Conservation (phyloP, 2,113 vertebrate genomes). For the Prietella phreatophila region DNA sequence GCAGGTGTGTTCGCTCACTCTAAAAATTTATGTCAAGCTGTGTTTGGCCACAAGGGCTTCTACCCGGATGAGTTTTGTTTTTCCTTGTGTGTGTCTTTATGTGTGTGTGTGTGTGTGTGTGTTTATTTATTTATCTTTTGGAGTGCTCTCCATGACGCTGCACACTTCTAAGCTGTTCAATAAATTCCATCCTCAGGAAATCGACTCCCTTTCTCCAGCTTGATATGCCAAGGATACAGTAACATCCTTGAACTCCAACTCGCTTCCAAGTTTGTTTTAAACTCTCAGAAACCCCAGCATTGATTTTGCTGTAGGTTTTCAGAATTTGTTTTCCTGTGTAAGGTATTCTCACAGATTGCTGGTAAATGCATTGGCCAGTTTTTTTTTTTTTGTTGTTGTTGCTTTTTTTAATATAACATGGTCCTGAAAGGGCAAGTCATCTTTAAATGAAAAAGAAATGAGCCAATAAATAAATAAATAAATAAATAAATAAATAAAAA, state of each 20-base stretch:
- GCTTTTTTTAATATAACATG: not conserved
- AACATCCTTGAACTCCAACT: slow-evolving; percentile 14
- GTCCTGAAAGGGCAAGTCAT: not conserved
- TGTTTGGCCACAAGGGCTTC: slow-evolving; percentile 19
- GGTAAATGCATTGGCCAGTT: not conserved
- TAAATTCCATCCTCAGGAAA: slow-evolving; percentile 36
- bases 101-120: not conserved
- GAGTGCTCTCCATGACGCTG: not conserved
- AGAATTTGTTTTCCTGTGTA: slow-evolving; percentile 1
- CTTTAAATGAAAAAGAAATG: not conserved
- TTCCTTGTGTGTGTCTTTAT: not conserved
- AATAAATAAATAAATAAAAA: not conserved
- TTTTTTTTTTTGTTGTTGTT: not conserved
- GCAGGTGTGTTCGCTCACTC: slow-evolving; percentile 1
- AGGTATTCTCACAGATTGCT: not conserved
- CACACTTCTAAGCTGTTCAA: slow-evolving; percentile 26
- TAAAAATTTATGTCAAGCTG: slow-evolving; percentile 35
- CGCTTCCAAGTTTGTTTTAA: not conserved
- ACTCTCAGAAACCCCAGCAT: not conserved
- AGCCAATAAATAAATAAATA: not conserved
- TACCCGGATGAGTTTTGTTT: not conserved
- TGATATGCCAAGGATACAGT: not conserved
- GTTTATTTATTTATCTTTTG: not conserved
- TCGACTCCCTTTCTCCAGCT: not conserved
- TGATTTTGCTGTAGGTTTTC: not conserved